Evolutionary conservation across 53 echinoderm and acorn worm genomes (phyloP).

Genomic region (Patiria pectinifera): DNA sequence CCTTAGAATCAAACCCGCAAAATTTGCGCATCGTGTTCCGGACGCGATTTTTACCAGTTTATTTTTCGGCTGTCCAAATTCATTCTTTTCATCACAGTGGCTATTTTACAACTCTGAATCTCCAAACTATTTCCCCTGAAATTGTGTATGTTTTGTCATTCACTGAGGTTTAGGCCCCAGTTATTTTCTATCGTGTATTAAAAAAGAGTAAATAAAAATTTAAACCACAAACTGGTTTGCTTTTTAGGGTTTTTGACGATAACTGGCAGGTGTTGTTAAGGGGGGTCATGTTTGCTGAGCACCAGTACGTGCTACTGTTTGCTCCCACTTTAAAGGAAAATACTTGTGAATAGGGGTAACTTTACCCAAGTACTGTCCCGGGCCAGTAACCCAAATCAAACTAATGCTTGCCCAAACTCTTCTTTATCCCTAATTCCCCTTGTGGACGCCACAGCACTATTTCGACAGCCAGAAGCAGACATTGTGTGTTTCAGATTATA

Average conservation of each 20-base stretch:
- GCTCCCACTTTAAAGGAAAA: slow-evolving; percentile 26
- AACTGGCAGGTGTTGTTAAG: slow-evolving; percentile 60
- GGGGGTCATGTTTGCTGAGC: slow-evolving; percentile 59
- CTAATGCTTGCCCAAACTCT: not conserved
- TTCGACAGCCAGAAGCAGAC: not conserved
- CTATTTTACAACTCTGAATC: not conserved
- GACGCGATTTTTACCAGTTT: slow-evolving; percentile 32
- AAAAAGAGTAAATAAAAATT: not conserved
- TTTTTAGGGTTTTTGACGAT: slow-evolving; percentile 22
- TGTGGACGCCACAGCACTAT: slow-evolving; percentile 34
- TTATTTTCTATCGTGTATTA: not conserved
- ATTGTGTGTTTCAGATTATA: slow-evolving; percentile 36
- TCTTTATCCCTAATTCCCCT: slow-evolving; percentile 28
- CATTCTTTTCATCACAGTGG: not conserved
- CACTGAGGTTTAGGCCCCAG: not conserved
- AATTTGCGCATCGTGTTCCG: slow-evolving; percentile 44
- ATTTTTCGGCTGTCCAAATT: slow-evolving; percentile 25
- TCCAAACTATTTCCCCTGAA: not conserved
- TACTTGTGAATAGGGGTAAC: slow-evolving; percentile 59
- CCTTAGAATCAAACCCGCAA: not conserved
- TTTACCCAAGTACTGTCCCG: slow-evolving; percentile 47
- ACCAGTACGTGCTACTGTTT: slow-evolving; percentile 61
- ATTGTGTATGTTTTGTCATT: not conserved
- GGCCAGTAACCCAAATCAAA: slow-evolving; percentile 50
- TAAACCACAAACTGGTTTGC: slow-evolving; percentile 21